Base-by-base conservation (phyloP, 1,140 invertebrate genomes). In the Lasioglossum albipes region DNA sequence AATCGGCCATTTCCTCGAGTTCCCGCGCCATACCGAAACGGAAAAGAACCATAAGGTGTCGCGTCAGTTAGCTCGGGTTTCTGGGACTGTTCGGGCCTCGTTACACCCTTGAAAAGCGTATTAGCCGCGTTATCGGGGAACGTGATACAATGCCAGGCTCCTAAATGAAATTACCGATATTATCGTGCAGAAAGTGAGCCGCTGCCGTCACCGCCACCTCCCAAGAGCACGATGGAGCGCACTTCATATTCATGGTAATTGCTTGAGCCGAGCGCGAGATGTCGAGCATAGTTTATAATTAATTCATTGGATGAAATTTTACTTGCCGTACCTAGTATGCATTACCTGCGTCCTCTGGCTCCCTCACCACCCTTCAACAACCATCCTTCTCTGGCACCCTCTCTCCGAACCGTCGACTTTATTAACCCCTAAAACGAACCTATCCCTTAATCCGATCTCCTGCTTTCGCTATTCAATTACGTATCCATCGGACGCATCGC, bases 301-400 rank as follows among this genome's bases (percentile, higher is more conserved):
- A 90, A 90, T 89, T 90, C 89, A 89, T 88, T 84, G 85, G 79
- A 90, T 89, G 88, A 89, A 90, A 89, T 82, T 89, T 88, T 88
- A 85, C 84, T 79, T 62, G 76, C 57, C 83, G 79, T 82, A 81
- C 61, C 84, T 68, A 79, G 77, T 87, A 85, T 87, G 88, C 82
- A 84, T 87, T 89, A 79, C 69, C 71, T 57, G 62, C 68, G 45
- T 82, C 72, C 62, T 66, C 41, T 7, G 57, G 45, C 45, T 49
- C 45, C 45, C 13, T 10, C 9, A 13, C 45, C 45, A 10, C 10
- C 45, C 45, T 10, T 12, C 45, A 27, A 41, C 59, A 18, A 22
- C 16, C 22, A 16, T 45, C 42, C 10, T 22, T 1, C 57, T 9
- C 6, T n/a, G 45, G 45, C 45, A 49, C 45, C 45, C 45, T 49